Conservation (phyloP, 1,140 invertebrate genomes). For the Periplaneta americana region DNA sequence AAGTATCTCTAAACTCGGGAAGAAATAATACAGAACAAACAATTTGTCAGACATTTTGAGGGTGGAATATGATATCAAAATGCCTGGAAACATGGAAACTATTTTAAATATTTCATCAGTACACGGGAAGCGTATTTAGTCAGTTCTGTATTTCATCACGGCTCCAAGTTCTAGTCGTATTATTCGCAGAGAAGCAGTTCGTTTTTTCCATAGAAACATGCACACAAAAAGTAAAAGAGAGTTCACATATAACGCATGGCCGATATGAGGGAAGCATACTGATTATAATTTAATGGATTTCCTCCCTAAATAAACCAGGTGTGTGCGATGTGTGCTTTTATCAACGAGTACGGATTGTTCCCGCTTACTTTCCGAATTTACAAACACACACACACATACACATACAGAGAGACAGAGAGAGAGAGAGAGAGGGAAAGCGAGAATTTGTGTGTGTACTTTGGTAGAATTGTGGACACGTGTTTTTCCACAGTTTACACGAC, state of each 20-base stretch:
- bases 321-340: background rate
- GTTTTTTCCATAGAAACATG: too few species aligned
- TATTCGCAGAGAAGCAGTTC: background rate
- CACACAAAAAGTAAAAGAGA: too few species aligned
- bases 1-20: too few species aligned
- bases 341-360: background rate
- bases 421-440: too few species aligned
- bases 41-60: too few species aligned
- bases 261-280: background rate
- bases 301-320: background rate
- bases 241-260: background rate
- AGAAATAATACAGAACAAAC: too few species aligned
- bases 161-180: background rate
- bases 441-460: too few species aligned
- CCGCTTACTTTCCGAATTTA: background rate
- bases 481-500: background rate
- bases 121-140: background rate
- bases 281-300: background rate
- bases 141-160: background rate
- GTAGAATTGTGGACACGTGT: background rate
- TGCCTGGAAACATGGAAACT: background rate
- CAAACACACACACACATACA: too few species aligned
- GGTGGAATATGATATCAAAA: too few species aligned
- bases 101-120: background rate
- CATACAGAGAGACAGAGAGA: too few species aligned